phyloP scores from a whole-genome alignment of 2,888 invertebrate species.

The Miltochrista miniata region DNA sequence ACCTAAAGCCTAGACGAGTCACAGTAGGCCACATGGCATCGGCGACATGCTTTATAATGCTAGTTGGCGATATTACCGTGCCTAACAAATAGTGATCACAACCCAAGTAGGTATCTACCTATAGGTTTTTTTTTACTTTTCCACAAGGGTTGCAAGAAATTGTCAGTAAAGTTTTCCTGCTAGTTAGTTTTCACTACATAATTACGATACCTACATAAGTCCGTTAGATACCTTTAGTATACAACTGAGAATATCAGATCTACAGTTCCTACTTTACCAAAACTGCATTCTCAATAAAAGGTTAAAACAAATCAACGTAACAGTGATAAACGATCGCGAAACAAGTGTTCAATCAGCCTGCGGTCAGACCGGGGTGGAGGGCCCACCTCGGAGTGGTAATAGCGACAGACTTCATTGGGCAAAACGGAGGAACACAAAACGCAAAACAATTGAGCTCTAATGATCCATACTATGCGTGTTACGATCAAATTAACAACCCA shows the following conservation, averaged over 20 bases:
- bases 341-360: conserved; percentile 78
- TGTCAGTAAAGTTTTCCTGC: too few relatives aligned
- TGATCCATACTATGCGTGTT: conserved; percentile 47
- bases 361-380: conserved; percentile 56
- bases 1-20: too few relatives aligned
- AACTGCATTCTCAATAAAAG: conserved; percentile 25
- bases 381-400: conserved; percentile 44
- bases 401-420: conserved; percentile 44
- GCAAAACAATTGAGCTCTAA: conserved; percentile 73
- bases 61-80: too few relatives aligned
- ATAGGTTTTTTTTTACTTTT: too few relatives aligned
- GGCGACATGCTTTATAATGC: too few relatives aligned
- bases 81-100: too few relatives aligned
- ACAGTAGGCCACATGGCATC: too few relatives aligned
- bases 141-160: too few relatives aligned
- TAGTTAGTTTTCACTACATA: too few relatives aligned
- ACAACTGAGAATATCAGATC: background rate
- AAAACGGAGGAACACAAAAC: conserved; percentile 45
- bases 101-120: too few relatives aligned
- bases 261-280: conserved; percentile 10
- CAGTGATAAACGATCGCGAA: conserved; percentile 58
- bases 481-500: conserved; percentile 29
- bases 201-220: too few relatives aligned
- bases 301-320: conserved; percentile 40
- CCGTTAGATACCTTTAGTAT: too few relatives aligned